Conservation (phyloP, 2,888 invertebrate species). For the Polia nebulosa region DNA sequence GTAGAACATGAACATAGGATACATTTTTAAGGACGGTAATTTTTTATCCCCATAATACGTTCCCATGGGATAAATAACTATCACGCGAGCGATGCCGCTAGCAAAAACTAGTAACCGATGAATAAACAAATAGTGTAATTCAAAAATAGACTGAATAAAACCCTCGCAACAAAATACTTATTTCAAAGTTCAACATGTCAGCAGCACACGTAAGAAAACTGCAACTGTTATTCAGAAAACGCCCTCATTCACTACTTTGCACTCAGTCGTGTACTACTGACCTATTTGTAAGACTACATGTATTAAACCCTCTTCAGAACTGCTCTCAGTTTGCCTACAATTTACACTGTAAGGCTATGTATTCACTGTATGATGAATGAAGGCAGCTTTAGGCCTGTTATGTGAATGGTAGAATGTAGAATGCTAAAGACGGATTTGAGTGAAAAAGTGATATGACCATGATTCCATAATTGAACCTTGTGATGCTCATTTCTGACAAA, state of each 20-base stretch:
- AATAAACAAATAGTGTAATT: too few relatives aligned
- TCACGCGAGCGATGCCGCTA: neutral
- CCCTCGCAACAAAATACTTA: conserved; percentile 9
- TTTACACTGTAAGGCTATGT: conserved; percentile 48
- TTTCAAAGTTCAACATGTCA: conserved; percentile 18
- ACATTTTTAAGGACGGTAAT: too few relatives aligned
- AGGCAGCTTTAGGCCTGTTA: neutral
- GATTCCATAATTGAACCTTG: too few relatives aligned
- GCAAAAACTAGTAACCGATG: neutral
- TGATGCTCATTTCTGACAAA: too few relatives aligned
- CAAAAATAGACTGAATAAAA: too few relatives aligned
- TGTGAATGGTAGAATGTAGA: neutral
- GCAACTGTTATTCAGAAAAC: conserved; percentile 44
- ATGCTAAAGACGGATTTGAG: neutral
- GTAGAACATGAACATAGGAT: too few relatives aligned
- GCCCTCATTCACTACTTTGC: conserved; percentile 36
- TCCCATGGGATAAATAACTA: too few relatives aligned
- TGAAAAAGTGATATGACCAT: neutral
- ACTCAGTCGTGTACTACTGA: conserved; percentile 54
- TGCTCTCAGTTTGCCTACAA: conserved; percentile 43
- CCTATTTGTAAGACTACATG: conserved; percentile 62
- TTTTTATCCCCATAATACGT: too few relatives aligned
- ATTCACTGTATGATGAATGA: conserved; percentile 20
- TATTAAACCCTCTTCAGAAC: conserved; percentile 59
- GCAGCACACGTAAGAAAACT: conserved; percentile 31